Evolutionary conservation across 2,888 invertebrate species (phyloP), one percentile per base, ranked within the genome.

Genomic region (Mechanitis messenoides): DNA sequence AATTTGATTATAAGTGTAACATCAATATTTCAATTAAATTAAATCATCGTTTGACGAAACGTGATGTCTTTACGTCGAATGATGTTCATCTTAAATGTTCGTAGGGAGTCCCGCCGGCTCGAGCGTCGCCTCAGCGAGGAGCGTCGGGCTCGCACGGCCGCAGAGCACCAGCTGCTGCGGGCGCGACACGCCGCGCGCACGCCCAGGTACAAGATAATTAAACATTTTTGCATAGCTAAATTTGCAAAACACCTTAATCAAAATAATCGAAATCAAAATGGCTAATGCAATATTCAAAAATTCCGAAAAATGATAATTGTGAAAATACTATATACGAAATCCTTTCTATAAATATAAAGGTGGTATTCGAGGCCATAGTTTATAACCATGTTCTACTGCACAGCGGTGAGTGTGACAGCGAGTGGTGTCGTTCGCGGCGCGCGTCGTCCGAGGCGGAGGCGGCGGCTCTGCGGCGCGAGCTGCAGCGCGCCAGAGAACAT

Each of bases 61-160:
- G 20, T 20, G 20, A 20, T 20, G 20, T 20, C 20, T 20, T 20
- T 20, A 20, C 20, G 20, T 35, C 6, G 35, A 9, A 42, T 42
- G 1, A 42, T 42, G 20, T 11, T 7, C 9, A 9, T 42, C 9
- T 42, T 3, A 9, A 9, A 7, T 3, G 46, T 91, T 42, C 55
- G 47, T 76, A 93, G 93, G 70, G 98, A 84, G 73, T 79, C 83
- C 9, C 94, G 95, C 75, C 93, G 93, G 70, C 90, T 97, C 71
- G 98, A 98, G 88, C 93, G 96, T 71, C 93, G 95, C 68, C 91
- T 98, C 67, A 93, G 93, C 54, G 98, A 97, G 68, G 97, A 98
- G 86, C 90, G 96, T 56, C 94, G 97, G 71, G 92, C 94, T 73
- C 93, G 96, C 72, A 91, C 93, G 58, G 92, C 93, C 35, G 84